Base-by-base conservation (phyloP, 2,888 invertebrate genomes). In the Chirona hameri region DNA sequence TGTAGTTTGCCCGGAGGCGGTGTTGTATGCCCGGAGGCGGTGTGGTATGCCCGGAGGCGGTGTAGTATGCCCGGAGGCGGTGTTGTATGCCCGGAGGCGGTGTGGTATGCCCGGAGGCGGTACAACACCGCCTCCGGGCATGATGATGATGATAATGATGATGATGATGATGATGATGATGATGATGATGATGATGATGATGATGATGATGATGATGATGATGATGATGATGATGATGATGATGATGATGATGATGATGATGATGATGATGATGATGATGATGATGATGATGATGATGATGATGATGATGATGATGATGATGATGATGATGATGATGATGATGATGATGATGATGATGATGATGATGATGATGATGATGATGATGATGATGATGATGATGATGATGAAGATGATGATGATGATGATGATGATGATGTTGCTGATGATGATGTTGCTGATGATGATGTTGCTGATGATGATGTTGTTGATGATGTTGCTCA, bases 261-360 rank as follows among this genome's bases (percentile, higher is more conserved):
- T 65, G 21, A 65, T 65, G 21, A 65, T 65, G 21, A 65, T 65
- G 21, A 65, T 65, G 21, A 65, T 65, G 21, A 65, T 65, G 21
- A 65, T 65, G 21, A n/a, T 65, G 65, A 65, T n/a, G 65, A 65
- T n/a, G 65, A 65, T n/a, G 65, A 65, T 21, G 65, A 65, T 65
- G 65, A 21, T 65, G n/a, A 65, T 65, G 65, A 65, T 65, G 65
- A 65, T 65, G 65, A 65, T 65, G 65, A 65, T 65, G 65, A 65
- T 65, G 65, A 65, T 65, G 65, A 65, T 65, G 65, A 65, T 65
- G 65, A 65, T 65, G 65, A 65, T 65, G 65, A 65, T 65, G 65
- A 65, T 65, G 65, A 65, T 65, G 65, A 65, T 65, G 65, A 65
- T 65, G 65, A 65, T 65, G 65, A 65, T 65, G 65, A 65, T 65